Evolutionary conservation across 2,113 vertebrate species (phyloP).

Genomic region (Lates calcarifer): DNA sequence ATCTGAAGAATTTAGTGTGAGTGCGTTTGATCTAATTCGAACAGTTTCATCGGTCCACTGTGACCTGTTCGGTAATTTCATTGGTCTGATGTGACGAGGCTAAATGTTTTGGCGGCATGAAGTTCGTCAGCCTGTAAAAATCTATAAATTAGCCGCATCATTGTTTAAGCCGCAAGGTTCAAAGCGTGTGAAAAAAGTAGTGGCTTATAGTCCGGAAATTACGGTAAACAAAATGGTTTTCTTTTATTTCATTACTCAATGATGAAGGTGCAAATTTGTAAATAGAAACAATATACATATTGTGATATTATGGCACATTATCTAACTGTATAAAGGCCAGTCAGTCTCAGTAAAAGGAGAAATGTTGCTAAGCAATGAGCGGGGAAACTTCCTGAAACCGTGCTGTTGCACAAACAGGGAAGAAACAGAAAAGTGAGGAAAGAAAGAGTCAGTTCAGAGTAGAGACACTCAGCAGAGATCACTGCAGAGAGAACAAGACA

Average conservation of each 20-base stretch:
- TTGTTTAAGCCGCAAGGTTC: no score
- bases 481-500: no score
- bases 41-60: no score
- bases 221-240: neutral
- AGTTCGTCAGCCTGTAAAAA: no score
- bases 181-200: no score
- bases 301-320: neutral
- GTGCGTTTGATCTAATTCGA: no score
- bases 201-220: no score
- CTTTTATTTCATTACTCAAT: neutral
- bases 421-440: neutral
- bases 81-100: no score
- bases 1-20: no score
- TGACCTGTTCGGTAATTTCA: no score
- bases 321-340: neutral
- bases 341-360: neutral
- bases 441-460: neutral
- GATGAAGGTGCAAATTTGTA: neutral
- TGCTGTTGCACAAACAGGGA: conserved; percentile 11
- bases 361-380: neutral
- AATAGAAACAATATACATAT: neutral
- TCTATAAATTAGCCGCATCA: no score
- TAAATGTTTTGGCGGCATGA: no score
- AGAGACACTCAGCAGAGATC: neutral
- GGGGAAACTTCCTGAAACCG: conserved; percentile 35